phyloP scores from a whole-genome alignment of 2,113 vertebrate genomes.

The Empidonax alnorum region DNA sequence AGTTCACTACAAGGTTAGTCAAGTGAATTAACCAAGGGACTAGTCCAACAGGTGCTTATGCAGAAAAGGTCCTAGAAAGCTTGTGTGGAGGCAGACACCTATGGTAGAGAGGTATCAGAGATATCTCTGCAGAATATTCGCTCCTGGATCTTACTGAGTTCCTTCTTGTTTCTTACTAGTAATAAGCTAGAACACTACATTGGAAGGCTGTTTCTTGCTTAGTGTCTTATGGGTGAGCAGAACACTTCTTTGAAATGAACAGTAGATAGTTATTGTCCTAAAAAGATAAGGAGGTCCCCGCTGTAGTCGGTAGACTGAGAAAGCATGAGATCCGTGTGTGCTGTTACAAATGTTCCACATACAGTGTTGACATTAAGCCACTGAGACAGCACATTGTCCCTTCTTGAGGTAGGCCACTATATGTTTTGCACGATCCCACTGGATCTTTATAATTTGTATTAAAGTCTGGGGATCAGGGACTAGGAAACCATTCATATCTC shows the following conservation, averaged over 20 bases:
- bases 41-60: not conserved
- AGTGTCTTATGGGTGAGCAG: not conserved
- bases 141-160: not conserved
- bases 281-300: not conserved
- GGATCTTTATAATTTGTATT: not conserved
- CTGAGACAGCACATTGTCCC: not conserved
- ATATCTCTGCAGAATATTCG: not conserved
- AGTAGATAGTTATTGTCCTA: not conserved
- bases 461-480: not conserved
- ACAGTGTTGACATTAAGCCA: not conserved
- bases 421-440: not conserved
- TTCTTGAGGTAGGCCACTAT: not conserved
- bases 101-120: not conserved
- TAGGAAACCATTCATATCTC: not conserved
- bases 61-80: not conserved
- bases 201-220: not conserved
- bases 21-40: not conserved
- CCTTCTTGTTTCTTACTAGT: not conserved
- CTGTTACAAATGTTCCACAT: fast-evolving
- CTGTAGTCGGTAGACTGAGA: not conserved
- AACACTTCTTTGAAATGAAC: not conserved
- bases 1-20: not conserved
- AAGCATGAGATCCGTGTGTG: not conserved
- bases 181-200: not conserved
- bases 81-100: not conserved